Evolutionary conservation across 2,888 invertebrate genomes (phyloP), one percentile per base, ranked within the genome.

Genomic region (Ophion costatus): DNA sequence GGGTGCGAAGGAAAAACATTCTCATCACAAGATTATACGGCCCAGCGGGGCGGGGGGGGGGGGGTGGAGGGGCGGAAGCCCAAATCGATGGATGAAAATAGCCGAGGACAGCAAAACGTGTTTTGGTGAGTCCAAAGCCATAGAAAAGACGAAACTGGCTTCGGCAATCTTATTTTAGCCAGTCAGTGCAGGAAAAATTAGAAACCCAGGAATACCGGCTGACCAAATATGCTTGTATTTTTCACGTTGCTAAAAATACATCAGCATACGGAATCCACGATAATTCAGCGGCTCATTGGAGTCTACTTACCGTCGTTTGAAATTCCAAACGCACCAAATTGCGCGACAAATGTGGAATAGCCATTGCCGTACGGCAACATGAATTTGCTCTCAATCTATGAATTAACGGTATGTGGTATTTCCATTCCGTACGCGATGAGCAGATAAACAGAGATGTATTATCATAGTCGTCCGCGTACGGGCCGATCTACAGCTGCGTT

Each of bases 81-180:
- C 11, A 63, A 42, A 79, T 56, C 63, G 42, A 66, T 59, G 59
- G 64, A 6, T 29, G 11, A 79, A 71, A 79, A 82, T 64, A 79
- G 66, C 45, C 73, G 59, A n/a, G 14, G 10, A n/a, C 42, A 42
- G 11, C n/a, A 29, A 51, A 45, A 9, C 17, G 9, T 11, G 22
- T n/a, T 51, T 64, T 17, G n/a, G 45, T 20, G 24, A 61, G 63
- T 29, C 67, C 81, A 86, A 89, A 88, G 85, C 82, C 87, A 74
- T 64, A 67, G 74, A 80, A 84, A 87, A 86, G 86, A 87, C 10
- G 7, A 10, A 20, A 11, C n/a, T 22, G 78, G 78, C 78, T 83
- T 80, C 79, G 22, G 7, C 63, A 71, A 76, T 79, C 45, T 82
- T 71, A 75, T 80, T 71, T 56, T 17, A 24, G 56, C 10, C 22